phyloP scores from a whole-genome alignment of 2,888 invertebrate species.

The Tenthredo notha region DNA sequence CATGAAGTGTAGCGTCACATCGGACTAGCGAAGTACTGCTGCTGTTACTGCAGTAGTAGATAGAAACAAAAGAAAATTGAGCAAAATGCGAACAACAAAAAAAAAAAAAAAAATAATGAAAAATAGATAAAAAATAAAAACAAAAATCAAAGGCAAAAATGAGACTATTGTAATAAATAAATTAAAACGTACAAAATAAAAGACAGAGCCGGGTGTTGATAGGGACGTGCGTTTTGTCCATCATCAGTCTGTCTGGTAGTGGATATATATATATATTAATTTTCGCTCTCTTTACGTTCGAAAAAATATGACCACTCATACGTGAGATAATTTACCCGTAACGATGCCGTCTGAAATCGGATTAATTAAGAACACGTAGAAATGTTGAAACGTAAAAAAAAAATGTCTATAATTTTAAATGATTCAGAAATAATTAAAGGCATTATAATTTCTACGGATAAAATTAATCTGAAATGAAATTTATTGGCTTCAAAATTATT shows the following conservation, averaged over 20 bases:
- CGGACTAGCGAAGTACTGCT: slow-evolving; percentile 37
- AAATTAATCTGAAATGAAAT: neutral
- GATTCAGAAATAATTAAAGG: neutral
- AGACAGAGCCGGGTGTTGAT: slow-evolving; percentile 31
- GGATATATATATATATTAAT: slow-evolving; percentile 63
- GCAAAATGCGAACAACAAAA: neutral
- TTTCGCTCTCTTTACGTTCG: slow-evolving; percentile 73
- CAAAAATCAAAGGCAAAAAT: neutral
- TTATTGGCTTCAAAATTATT: neutral
- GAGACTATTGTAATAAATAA: neutral
- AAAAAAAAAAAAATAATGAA: neutral
- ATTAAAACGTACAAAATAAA: neutral
- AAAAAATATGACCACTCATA: slow-evolving; percentile 77
- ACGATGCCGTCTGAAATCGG: slow-evolving; percentile 70
- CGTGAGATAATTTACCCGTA: slow-evolving; percentile 73
- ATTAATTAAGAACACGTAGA: slow-evolving; percentile 71
- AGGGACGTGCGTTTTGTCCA: slow-evolving; percentile 71
- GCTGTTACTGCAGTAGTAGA: slow-evolving; percentile 6
- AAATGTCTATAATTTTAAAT: neutral
- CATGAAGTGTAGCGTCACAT: slow-evolving; percentile 69
- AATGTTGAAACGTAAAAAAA: neutral
- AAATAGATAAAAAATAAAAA: too few species aligned
- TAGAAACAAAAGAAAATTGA: slow-evolving; percentile 1
- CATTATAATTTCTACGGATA: neutral
- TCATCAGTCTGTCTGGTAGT: slow-evolving; percentile 70